These are phyloP conservation scores for Lacerta bilineata DNA, from an alignment of 2,797 vertebrate species.

Conservation along the genomic window DNA sequence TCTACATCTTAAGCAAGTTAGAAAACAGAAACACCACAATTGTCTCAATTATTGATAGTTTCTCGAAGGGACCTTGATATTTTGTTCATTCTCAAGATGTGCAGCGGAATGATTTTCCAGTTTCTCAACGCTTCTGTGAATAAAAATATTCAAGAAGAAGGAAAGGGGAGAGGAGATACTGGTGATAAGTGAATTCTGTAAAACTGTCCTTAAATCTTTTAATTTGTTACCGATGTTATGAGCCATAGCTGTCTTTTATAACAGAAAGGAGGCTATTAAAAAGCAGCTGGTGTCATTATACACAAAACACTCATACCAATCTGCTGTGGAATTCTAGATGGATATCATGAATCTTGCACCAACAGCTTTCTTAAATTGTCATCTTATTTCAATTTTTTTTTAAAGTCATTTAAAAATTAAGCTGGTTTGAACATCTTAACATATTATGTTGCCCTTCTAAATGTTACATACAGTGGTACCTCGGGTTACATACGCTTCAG, in stretches of 20 bases:
- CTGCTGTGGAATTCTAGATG: conserved; percentile 31
- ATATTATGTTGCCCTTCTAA: neutral
- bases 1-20: neutral
- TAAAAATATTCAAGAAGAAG: neutral
- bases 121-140: neutral
- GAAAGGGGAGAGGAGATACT: neutral
- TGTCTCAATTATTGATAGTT: neutral
- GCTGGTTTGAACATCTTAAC: conserved; percentile 1
- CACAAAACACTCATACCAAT: conserved; percentile 10
- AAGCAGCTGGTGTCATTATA: conserved; percentile 28
- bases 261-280: conserved; percentile 16
- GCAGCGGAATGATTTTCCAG: neutral
- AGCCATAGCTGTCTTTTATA: conserved; percentile 9
- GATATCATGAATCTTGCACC: conserved; percentile 18
- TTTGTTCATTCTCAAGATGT: neutral
- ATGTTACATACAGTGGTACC: neutral
- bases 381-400: too few species aligned
- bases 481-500: too few species aligned
- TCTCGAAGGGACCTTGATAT: neutral
- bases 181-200: neutral
- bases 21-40: neutral
- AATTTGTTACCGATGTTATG: conserved; percentile 23
- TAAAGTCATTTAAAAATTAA: conserved; percentile 3
- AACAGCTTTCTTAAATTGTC: neutral
- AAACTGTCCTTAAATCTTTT: conserved; percentile 16